Evolutionary conservation across 2,888 invertebrate genomes (phyloP).

Genomic region (Aphelenchoides bicaudatus): DNA sequence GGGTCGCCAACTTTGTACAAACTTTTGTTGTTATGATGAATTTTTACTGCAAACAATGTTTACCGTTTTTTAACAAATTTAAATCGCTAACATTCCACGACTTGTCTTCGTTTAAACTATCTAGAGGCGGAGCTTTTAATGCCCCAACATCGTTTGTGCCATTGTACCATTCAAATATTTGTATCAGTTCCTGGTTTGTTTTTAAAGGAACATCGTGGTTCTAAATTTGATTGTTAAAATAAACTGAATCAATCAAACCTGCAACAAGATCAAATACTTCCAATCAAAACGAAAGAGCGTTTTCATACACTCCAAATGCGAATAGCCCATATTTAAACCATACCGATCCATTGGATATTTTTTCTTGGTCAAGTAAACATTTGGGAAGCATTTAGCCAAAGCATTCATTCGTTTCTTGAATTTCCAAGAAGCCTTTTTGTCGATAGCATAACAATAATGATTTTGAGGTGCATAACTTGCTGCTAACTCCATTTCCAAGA

Average conservation of each 20-base stretch:
- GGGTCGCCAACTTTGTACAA: too few species aligned
- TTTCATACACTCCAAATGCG: slow-evolving; percentile 31
- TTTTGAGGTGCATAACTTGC: slow-evolving; percentile 25
- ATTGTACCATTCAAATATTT: slow-evolving; percentile 21
- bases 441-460: slow-evolving; percentile 27
- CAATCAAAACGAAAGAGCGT: slow-evolving; percentile 26
- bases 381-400: slow-evolving; percentile 30
- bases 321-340: slow-evolving; percentile 31
- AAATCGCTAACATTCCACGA: slow-evolving; percentile 25
- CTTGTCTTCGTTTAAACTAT: background rate
- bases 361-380: slow-evolving; percentile 25
- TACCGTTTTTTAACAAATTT: slow-evolving; percentile 28
- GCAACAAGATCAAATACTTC: slow-evolving; percentile 32
- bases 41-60: too few species aligned
- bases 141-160: slow-evolving; percentile 30
- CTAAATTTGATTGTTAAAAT: too few species aligned
- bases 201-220: slow-evolving; percentile 27
- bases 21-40: too few species aligned
- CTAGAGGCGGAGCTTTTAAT: background rate
- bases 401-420: slow-evolving; percentile 23
- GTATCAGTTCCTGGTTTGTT: slow-evolving; percentile 25
- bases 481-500: slow-evolving; percentile 30
- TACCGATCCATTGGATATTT: slow-evolving; percentile 27
- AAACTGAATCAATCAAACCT: too few species aligned
- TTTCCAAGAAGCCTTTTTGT: slow-evolving; percentile 15